Base-by-base conservation (phyloP, 2,113 vertebrate species). In the Pelobates fuscus region DNA sequence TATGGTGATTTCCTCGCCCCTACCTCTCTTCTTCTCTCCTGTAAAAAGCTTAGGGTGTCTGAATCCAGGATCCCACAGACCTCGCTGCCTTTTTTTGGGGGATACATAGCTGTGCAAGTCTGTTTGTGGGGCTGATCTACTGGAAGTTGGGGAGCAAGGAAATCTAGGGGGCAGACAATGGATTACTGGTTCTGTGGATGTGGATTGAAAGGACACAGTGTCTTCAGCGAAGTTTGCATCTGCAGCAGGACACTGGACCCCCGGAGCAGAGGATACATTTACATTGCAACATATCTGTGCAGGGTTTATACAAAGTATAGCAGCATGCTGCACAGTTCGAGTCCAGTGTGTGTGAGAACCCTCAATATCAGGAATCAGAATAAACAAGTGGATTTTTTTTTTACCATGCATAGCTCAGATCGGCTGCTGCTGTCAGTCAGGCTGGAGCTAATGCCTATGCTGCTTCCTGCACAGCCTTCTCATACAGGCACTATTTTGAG, bases 361-460 rank as follows among this genome's bases (percentile, higher is more conserved):
- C 81, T 80, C 79, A 81, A 80, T 84, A 81, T 70, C 84, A 83
- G 78, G 79, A 77, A 78, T 73, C 78, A 63, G 81, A 74, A 75
- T 61, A 1, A 80, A 82, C 83, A 83, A 62, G 37, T 70, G 55
- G 32, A 37, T 37, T n/a, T n/a, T n/a, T n/a, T n/a, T n/a, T n/a
- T n/a, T n/a, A n/a, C n/a, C n/a, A 8, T 18, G 21, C 21, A 69
- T 82, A 21, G 29, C 67, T 14, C n/a, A 30, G 67, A 80, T 55
- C 86, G 54, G 84, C 90, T 90, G 90, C 79, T 67, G 81, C 91
- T 90, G 90, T 87, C 90, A 82, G 80, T 92, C 91, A 88, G 61
- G 73, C 0, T n/a, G 32, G 32, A n/a, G 32, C 32, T 6, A 10
- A 37, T 5, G 32, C 5, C 10, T n/a, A n/a, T 37, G 32, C 32